Evolutionary conservation across 2,797 vertebrate genomes (phyloP).

Genomic region (Phylloscopus collybita): DNA sequence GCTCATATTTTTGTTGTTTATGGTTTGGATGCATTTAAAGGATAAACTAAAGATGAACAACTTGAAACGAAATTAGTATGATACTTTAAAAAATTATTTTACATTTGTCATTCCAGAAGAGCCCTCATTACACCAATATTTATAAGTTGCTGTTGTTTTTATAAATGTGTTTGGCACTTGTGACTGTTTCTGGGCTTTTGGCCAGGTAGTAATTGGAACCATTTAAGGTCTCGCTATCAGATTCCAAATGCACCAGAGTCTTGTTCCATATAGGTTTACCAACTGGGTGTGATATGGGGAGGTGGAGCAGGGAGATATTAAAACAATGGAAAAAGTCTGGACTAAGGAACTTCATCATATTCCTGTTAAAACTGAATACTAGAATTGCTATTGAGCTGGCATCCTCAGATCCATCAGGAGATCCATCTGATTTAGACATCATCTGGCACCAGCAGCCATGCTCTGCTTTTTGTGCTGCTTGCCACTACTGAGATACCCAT

Average conservation of each 20-base stretch:
- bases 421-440: background rate
- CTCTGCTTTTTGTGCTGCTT: background rate
- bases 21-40: background rate
- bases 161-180: constrained; percentile 7
- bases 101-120: background rate
- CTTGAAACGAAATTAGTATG: background rate
- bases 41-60: background rate
- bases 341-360: background rate
- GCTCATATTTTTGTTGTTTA: constrained; percentile 1
- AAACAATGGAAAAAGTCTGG: background rate
- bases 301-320: background rate
- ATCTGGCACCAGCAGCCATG: background rate
- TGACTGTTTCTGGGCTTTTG: constrained; percentile 49
- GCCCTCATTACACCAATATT: constrained; percentile 34
- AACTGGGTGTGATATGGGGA: background rate
- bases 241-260: background rate
- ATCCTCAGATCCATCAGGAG: background rate
- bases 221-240: constrained; percentile 16
- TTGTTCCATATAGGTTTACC: background rate
- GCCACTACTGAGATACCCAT: background rate
- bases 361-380: background rate
- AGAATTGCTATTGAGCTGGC: background rate
- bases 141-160: constrained; percentile 45
- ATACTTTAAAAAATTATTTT: background rate
- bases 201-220: constrained; percentile 35